phyloP scores from a whole-genome alignment of 2,888 invertebrate genomes.

The Eremobia ochroleuca region DNA sequence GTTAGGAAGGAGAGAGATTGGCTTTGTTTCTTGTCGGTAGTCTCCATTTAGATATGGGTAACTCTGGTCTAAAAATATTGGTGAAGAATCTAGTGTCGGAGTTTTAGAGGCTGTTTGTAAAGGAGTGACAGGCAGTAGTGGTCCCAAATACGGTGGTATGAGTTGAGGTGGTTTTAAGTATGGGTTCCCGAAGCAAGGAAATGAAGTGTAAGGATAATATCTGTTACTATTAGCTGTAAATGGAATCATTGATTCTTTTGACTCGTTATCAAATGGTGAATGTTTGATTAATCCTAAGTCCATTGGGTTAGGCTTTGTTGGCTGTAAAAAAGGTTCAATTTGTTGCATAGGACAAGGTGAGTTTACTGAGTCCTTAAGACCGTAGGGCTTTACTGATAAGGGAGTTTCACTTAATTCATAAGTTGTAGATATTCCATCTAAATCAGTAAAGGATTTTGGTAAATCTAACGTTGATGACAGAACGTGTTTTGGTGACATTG shows the following conservation, averaged over 20 bases:
- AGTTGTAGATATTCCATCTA: neutral
- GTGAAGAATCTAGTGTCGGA: neutral
- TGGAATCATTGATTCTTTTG: neutral
- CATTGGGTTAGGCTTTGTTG: neutral
- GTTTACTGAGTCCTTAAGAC: fast-evolving
- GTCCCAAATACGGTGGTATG: neutral
- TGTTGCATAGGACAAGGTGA: neutral
- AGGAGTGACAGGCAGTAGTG: neutral
- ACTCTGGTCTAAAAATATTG: neutral
- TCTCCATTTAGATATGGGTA: neutral
- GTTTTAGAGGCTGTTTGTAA: constrained; percentile 5
- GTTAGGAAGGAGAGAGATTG: neutral
- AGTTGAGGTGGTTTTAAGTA: neutral
- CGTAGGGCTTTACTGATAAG: neutral
- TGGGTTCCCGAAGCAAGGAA: constrained; percentile 11
- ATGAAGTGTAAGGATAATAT: neutral
- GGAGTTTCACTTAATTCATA: neutral
- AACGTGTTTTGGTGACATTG: neutral
- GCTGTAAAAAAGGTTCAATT: neutral
- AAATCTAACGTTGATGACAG: neutral
- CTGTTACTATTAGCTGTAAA: neutral
- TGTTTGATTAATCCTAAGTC: neutral
- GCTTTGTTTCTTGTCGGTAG: neutral
- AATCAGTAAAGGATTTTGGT: neutral
- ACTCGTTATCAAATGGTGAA: neutral